These are phyloP conservation scores for Bovichtus variegatus DNA, from an alignment of 2,797 vertebrate species.

Conservation along the genomic window DNA sequence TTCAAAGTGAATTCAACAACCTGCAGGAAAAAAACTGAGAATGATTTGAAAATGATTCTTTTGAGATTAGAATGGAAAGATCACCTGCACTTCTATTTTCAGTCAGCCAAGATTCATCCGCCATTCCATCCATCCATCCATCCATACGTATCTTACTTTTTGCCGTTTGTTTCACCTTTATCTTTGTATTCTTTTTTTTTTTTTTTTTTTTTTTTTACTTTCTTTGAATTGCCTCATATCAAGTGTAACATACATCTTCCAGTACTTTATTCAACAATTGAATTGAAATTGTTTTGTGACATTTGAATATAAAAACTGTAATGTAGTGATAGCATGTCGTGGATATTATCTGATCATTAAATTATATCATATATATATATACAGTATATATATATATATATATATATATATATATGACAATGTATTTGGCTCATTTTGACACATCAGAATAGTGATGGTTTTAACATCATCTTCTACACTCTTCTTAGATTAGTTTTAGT, in stretches of 20 bases:
- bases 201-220: background rate
- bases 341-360: background rate
- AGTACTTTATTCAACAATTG: background rate
- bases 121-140: constrained; percentile 14
- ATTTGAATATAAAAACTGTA: too few species aligned
- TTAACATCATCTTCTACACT: background rate
- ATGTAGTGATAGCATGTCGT: background rate
- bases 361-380: background rate
- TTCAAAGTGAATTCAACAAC: constrained; percentile 19
- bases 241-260: background rate
- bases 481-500: background rate
- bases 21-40: background rate
- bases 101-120: background rate
- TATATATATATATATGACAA: too few species aligned
- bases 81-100: background rate
- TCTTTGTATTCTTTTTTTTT: background rate
- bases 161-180: background rate
- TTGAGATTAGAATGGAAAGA: too few species aligned
- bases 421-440: background rate
- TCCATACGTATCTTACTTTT: background rate
- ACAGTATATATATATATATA: too few species aligned
- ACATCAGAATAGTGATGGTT: background rate
- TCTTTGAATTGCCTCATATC: background rate
- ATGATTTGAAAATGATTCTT: too few species aligned
- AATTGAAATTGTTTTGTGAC: background rate